Conservation (phyloP, 1,140 invertebrate genomes). For the Mycetomoellerius zeteki region DNA sequence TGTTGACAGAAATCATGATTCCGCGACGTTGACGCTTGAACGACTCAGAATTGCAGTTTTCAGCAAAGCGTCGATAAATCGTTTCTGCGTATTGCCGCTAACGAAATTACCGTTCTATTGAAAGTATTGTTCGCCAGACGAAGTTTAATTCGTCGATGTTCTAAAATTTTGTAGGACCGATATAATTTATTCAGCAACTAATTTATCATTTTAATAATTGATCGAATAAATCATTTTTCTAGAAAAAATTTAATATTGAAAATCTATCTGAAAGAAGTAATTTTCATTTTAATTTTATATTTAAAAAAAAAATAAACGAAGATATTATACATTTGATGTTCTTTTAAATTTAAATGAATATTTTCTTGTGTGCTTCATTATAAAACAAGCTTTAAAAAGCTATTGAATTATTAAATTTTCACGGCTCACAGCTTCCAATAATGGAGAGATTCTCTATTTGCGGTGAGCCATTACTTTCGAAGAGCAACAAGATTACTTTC, state of each 20-base stretch:
- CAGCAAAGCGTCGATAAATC: slow-evolving; percentile 12
- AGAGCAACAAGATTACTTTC: not conserved
- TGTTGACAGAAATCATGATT: slow-evolving; percentile 8
- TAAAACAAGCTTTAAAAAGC: not conserved
- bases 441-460: not conserved
- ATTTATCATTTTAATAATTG: not conserved
- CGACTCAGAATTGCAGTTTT: slow-evolving; percentile 3
- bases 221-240: not conserved
- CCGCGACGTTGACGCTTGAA: slow-evolving; percentile 12
- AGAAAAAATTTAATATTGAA: not conserved
- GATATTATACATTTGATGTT: not conserved
- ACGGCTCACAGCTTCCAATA: not conserved
- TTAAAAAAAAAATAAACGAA: not conserved
- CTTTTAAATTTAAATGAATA: slow-evolving; percentile 15
- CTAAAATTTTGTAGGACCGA: not conserved
- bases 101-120: slow-evolving; percentile 7
- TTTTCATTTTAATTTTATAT: not conserved
- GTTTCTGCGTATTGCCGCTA: not conserved
- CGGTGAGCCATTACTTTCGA: not conserved
- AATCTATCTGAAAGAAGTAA: not conserved
- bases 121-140: slow-evolving; percentile 2
- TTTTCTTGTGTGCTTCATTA: not conserved
- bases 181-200: not conserved
- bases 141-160: not conserved
- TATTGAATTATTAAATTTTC: not conserved